These are phyloP conservation scores for Mythimna albipuncta DNA, from an alignment of 2,888 invertebrate genomes.

Conservation along the genomic window DNA sequence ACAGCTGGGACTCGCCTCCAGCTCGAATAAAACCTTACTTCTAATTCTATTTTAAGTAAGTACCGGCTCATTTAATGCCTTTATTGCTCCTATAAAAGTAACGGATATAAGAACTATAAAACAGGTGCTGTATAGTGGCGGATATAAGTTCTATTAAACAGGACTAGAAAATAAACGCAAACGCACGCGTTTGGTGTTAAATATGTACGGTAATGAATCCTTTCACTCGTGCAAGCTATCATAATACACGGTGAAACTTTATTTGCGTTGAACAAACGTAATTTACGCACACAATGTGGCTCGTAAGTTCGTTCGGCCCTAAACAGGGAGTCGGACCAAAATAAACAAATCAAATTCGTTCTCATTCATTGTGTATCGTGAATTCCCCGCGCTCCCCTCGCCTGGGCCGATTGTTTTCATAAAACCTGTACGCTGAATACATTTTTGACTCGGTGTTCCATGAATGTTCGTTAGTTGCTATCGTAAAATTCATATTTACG, in stretches of 20 bases:
- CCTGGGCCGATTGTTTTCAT: constrained; percentile 71
- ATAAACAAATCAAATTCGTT: constrained; percentile 81
- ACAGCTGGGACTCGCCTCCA: constrained; percentile 68
- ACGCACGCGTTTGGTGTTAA: constrained; percentile 27
- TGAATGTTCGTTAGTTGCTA: constrained; percentile 24
- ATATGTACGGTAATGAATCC: constrained; percentile 64
- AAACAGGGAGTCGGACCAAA: constrained; percentile 74
- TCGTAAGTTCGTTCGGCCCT: constrained; percentile 73
- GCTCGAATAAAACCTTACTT: constrained; percentile 56
- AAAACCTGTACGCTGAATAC: constrained; percentile 70
- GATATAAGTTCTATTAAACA: constrained; percentile 17
- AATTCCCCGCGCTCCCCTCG: constrained; percentile 67
- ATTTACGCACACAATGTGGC: constrained; percentile 82
- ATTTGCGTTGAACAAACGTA: constrained; percentile 79
- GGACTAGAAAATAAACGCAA: constrained; percentile 32
- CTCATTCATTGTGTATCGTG: constrained; percentile 67
- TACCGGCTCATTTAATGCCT: constrained; percentile 25
- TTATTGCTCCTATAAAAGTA: constrained; percentile 33
- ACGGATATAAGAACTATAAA: constrained; percentile 1
- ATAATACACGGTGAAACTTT: constrained; percentile 65
- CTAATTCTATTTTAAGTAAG: constrained; percentile 47
- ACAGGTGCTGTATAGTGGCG: constrained; percentile 14
- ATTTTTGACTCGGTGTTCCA: constrained; percentile 56
- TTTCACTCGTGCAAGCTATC: constrained; percentile 61
- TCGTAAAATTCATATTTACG: constrained; percentile 59